Base-by-base conservation (phyloP, 2,888 invertebrate genomes). In the Brenthis ino region DNA sequence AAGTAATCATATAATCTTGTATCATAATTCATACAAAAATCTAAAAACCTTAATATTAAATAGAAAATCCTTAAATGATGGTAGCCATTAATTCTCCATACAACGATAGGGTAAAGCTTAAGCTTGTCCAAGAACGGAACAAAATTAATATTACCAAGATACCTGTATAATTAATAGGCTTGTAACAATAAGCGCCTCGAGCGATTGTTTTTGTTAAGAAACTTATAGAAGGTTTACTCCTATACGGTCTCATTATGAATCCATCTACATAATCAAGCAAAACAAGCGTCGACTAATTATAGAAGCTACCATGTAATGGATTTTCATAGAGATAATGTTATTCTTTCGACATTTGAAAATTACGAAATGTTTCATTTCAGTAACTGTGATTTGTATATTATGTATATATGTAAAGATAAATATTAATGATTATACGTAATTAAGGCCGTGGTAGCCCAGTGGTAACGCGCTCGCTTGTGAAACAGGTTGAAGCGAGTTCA, bases 171-270 rank as follows among this genome's bases (percentile, higher is more conserved):
- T 81, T 81, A 85, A 84, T 82, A 80, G 80, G 82, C 79, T 83
- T 83, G 83, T 82, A 85, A 85, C 85, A 88, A 87, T 85, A 87
- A 85, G 80, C 83, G 82, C 84, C 80, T 74, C 71, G 70, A 83
- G 84, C 76, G 75, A 77, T 82, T 88, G 87, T 88, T 88, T 87
- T 89, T 87, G 85, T 86, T 85, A 79, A 65, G 65, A 69, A 74
- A 70, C 68, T 68, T 68, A 72, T 70, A 66, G 69, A 68, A 70
- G 60, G 69, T 72, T 70, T 56, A 65, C 69, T 67, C 57, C 57
- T 68, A 71, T 66, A 57, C 60, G 57, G 53, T 65, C 54, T 61
- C 58, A 66, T 64, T 66, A 71, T 65, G 71, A 71, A 69, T 71
- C 64, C 67, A 69, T 71, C 71, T 69, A 64, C 69, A 69, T 71